These are phyloP conservation scores for Eulithis prunata DNA, from an alignment of 2,888 invertebrate genomes.

Conservation along the genomic window DNA sequence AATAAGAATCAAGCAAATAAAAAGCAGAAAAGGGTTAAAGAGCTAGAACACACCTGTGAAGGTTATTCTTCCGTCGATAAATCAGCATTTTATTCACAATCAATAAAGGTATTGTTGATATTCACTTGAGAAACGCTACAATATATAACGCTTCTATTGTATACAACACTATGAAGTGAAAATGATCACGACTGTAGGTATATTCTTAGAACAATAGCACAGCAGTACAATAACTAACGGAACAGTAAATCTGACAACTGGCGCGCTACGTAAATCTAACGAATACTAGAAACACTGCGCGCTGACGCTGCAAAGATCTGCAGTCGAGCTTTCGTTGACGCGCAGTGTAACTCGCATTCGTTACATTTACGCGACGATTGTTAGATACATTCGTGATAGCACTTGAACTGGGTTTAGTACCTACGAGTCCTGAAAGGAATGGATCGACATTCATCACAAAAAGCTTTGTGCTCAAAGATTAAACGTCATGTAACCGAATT, in stretches of 20 bases:
- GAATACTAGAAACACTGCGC: too few relatives aligned
- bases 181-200: not conserved
- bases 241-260: too few relatives aligned
- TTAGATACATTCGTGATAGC: too few relatives aligned
- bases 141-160: not conserved
- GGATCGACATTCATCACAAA: slow-evolving; percentile 18
- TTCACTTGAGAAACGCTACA: not conserved
- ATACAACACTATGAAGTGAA: not conserved
- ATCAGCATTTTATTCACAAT: slow-evolving; percentile 3
- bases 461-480: slow-evolving; percentile 27
- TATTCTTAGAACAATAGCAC: slow-evolving; percentile 10
- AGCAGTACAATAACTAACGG: slow-evolving; percentile 9
- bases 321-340: too few relatives aligned
- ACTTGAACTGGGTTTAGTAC: not conserved
- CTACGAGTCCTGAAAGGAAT: slow-evolving; percentile 8
- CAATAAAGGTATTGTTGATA: not conserved
- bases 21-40: not conserved
- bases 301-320: too few relatives aligned
- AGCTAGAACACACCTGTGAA: slow-evolving; percentile 2
- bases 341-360: not conserved
- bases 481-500: slow-evolving; percentile 11
- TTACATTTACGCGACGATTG: too few relatives aligned
- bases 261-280: too few relatives aligned
- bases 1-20: not conserved
- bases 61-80: not conserved